Conservation (phyloP, 2,113 vertebrate species). For the Paracyprichromis sp. region DNA sequence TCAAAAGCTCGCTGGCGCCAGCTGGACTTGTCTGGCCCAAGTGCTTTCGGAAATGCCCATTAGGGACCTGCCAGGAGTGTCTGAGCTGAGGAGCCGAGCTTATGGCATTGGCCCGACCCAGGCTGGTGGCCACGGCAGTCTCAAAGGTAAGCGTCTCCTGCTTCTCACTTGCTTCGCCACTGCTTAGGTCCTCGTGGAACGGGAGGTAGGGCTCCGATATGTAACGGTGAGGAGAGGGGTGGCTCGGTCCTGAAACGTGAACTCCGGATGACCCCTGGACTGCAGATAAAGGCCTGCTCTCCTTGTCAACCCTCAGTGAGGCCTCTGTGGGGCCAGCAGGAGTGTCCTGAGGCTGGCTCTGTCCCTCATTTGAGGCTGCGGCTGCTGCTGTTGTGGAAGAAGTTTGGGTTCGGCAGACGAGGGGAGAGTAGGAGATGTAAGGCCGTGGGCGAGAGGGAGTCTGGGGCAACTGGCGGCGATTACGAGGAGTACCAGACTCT, state of each 20-base stretch:
- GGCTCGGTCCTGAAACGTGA: slow-evolving; percentile 57
- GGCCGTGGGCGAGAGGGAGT: slow-evolving; percentile 90
- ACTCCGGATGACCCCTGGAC: background rate
- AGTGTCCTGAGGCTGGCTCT: slow-evolving; percentile 44
- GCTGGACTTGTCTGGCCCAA: slow-evolving; percentile 72
- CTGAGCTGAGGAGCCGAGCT: slow-evolving; percentile 86
- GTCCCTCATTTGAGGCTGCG: slow-evolving; percentile 57
- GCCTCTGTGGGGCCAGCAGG: slow-evolving; percentile 9
- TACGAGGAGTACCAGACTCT: slow-evolving; percentile 84
- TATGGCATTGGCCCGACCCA: slow-evolving; percentile 88
- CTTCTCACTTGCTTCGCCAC: slow-evolving; percentile 74
- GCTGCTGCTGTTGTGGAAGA: slow-evolving; percentile 61
- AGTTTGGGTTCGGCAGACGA: slow-evolving; percentile 75
- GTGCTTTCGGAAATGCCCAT: slow-evolving; percentile 87
- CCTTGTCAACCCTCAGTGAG: slow-evolving; percentile 59
- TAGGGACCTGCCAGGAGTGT: slow-evolving; percentile 95
- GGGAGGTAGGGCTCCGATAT: slow-evolving; percentile 95
- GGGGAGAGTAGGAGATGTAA: slow-evolving; percentile 88
- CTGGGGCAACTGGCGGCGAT: slow-evolving; percentile 89
- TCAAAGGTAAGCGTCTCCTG: slow-evolving; percentile 96
- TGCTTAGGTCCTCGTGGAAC: slow-evolving; percentile 79
- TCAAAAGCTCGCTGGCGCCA: slow-evolving; percentile 80
- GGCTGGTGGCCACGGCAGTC: slow-evolving; percentile 86
- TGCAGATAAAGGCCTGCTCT: slow-evolving; percentile 39
- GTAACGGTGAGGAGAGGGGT: slow-evolving; percentile 86